Base-by-base conservation (phyloP, 2,113 vertebrate species). In the Sinocyclocheilus anshuiensis region DNA sequence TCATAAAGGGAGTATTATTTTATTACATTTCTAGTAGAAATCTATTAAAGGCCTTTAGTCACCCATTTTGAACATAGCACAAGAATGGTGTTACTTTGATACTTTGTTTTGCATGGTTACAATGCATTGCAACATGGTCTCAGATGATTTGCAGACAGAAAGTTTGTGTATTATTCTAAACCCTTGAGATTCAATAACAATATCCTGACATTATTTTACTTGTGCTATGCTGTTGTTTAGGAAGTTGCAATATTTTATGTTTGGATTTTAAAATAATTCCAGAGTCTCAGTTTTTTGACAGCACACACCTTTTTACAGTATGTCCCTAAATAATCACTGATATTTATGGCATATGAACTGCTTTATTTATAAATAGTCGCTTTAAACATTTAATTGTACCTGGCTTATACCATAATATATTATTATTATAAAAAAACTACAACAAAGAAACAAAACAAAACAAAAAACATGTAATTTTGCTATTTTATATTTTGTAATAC, bases 101-200 rank as follows among this genome's bases (percentile, higher is more conserved):
- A n/a, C 11, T 87, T 63, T 79, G 63, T 53, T 80, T 22, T 71
- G n/a, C n/a, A 86, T 13, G 12, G 55, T 87, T 89, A 55, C 81
- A 86, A 55, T 39, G 71, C 29, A 50, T 84, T 81, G 85, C 85
- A 89, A 18, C 33, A 61, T 42, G 22, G 33, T 79, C 50, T 57
- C 9, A 59, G 53, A 15, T 78, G 15, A 33, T 57, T 39, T 15
- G 9, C 29, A 29, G 24, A 55, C 24, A 26, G 0, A n/a, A 74
- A 22, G 16, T 20, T 0, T 72, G 33, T 72, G 33, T 72, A 72
- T n/a, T 24, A 75, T 24, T 75, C 22, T 16, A 48, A 24, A 26
- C 12, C 22, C n/a, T 9, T 75, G 42, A 12, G 67, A 71, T 36
- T 71, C 29, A 71, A 18, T 36, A 36, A 18, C 29, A 71, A 71